Base-by-base conservation (phyloP, 2,888 invertebrate genomes). In the Tanypteryx hageni region DNA sequence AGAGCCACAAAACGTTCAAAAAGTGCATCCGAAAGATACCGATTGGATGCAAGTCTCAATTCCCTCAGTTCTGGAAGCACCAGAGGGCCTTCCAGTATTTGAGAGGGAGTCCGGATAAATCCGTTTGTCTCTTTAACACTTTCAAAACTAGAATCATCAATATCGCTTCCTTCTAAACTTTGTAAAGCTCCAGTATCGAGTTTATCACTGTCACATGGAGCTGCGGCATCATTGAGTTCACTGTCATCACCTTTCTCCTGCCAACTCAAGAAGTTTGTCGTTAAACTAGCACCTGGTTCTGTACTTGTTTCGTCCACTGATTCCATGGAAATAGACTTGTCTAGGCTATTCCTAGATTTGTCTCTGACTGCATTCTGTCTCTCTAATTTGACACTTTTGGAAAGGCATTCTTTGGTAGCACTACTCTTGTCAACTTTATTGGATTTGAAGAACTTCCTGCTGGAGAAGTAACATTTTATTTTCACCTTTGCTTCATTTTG, bases 1-100 rank as follows among this genome's bases (percentile, higher is more conserved):
- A 96, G 95, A 11, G 96, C 95, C 3, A 96, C 95, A 94, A 98
- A 96, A 94, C 97, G 96, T 94, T 96, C 96, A 92, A 98, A 96
- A 16, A 97, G 95, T n/a, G 97, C 96, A 95, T 98, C 98, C 3
- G 97, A 97, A 68, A 98, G 95, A 94, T 97, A 97, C 93, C 97
- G 96, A 94, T 97, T 97, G 76, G 96, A 96, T 31, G 96, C 96
- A 92, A 98, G 94, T 92, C 96, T 97, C 56, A 98, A 95, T 92
- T 95, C 95, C 93, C 95, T 96, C 16, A 97, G 95, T 93, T 96
- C 96, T 92, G 95, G 95, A 31, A 96, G 95, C 18, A 89, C 64
- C 31, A 89, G 68, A 27, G 89, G 89, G 11, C 89, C 89, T n/a
- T 89, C 89, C 44, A 89, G 89, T n/a, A 89, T 3, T 4, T 64